Evolutionary conservation across 2,113 vertebrate genomes (phyloP).

Genomic region (Hiodon alosoides): DNA sequence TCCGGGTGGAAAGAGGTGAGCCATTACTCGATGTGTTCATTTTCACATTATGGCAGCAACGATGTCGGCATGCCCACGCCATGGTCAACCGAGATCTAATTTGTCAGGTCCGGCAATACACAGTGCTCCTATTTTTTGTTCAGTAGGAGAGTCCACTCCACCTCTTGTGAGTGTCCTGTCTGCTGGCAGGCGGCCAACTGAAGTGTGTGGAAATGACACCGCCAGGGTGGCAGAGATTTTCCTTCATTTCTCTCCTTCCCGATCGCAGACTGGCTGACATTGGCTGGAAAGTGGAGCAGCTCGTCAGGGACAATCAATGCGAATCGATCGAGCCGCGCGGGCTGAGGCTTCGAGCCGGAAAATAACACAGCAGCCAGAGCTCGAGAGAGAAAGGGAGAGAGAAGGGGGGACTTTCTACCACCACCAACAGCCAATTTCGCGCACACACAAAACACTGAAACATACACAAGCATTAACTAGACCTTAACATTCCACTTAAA

Average conservation of each 20-base stretch:
- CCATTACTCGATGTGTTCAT: conserved; percentile 7
- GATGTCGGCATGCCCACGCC: conserved; percentile 9
- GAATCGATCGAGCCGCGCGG: conserved; percentile 87
- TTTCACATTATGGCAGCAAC: background rate
- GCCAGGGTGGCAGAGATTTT: conserved; percentile 75
- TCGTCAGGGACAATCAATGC: conserved; percentile 98
- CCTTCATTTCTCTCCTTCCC: conserved; percentile 64
- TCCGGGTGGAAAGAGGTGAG: background rate
- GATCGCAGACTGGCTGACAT: conserved; percentile 69
- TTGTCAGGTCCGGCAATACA: conserved; percentile 21
- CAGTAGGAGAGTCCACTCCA: conserved; percentile 66
- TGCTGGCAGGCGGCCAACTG: conserved; percentile 78
- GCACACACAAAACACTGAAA: conserved; percentile 55
- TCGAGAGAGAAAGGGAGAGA: conserved; percentile 32
- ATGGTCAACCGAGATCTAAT: conserved; percentile 10
- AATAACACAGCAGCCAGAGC: conserved; percentile 66
- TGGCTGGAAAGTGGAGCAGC: conserved; percentile 95
- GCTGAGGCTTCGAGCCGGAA: conserved; percentile 72
- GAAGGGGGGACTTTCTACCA: conserved; percentile 48
- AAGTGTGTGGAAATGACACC: conserved; percentile 81
- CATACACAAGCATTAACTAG: conserved; percentile 24
- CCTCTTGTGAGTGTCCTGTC: conserved; percentile 74
- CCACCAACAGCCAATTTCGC: conserved; percentile 49
- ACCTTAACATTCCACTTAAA: background rate
- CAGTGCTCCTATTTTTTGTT: conserved; percentile 31